A percentile compares a stretch with the other conserved stretches of the same genome.
These are phyloP conservation scores for Tenthredo mesomela DNA, from an alignment of 2,888 invertebrate genomes.

Conservation along the genomic window DNA sequence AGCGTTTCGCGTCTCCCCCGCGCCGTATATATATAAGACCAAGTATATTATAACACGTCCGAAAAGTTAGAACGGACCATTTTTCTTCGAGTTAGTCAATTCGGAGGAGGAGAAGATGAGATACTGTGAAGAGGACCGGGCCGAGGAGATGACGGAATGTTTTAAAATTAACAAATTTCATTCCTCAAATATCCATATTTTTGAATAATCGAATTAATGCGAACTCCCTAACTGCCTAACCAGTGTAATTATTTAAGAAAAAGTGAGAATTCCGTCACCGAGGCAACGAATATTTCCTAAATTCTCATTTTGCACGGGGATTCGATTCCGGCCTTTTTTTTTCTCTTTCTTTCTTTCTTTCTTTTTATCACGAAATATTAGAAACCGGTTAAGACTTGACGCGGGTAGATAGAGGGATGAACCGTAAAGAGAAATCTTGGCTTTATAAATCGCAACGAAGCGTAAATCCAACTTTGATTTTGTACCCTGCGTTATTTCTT, in stretches of 20 bases:
- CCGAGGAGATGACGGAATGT: background rate
- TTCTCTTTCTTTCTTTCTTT: too few species aligned
- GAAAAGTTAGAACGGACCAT: conserved; percentile 19
- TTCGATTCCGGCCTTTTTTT: background rate
- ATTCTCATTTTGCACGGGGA: background rate
- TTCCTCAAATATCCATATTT: conserved; percentile 29
- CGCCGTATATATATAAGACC: background rate
- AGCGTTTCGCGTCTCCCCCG: conserved; percentile 15
- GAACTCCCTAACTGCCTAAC: background rate
- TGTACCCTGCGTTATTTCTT: conserved; percentile 22
- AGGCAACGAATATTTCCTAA: background rate
- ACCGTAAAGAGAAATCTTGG: background rate
- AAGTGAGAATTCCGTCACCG: background rate
- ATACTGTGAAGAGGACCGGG: background rate
- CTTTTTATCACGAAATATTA: background rate
- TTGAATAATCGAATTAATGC: conserved; percentile 17
- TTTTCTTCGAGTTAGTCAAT: conserved; percentile 10
- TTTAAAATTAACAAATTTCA: conserved; percentile 18
- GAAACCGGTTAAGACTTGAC: background rate
- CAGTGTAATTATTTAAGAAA: background rate
- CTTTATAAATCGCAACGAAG: background rate
- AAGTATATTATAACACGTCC: conserved; percentile 14
- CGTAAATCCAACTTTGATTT: conserved; percentile 40
- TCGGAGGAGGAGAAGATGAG: background rate
- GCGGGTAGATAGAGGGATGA: background rate